Conservation (phyloP, 2,113 vertebrate species). For the Ammodramus savannarum region DNA sequence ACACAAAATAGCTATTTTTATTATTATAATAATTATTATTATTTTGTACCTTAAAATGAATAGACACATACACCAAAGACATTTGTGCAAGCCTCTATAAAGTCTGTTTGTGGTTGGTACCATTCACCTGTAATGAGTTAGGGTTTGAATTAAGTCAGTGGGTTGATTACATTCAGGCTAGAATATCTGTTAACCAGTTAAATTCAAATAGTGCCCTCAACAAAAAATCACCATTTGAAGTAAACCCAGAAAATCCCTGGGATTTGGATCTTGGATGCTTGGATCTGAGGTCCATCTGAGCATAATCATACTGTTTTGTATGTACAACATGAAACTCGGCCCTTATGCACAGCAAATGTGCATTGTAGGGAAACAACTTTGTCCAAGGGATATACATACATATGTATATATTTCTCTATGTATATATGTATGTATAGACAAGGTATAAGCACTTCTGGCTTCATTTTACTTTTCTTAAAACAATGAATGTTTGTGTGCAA, state of each 20-base stretch:
- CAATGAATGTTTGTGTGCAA: slow-evolving; percentile 80
- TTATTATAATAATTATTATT: slow-evolving; percentile 81
- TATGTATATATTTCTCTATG: slow-evolving; percentile 60
- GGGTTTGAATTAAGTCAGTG: slow-evolving; percentile 60
- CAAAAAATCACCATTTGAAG: slow-evolving; percentile 1
- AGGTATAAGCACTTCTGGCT: slow-evolving; percentile 80
- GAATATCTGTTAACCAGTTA: slow-evolving; percentile 51
- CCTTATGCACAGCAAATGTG: slow-evolving; percentile 68
- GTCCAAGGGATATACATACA: slow-evolving; percentile 60
- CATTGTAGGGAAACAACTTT: slow-evolving; percentile 57
- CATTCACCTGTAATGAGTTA: slow-evolving; percentile 68
- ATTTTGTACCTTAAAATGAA: slow-evolving; percentile 82
- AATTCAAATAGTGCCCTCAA: slow-evolving; percentile 34
- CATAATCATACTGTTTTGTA: slow-evolving; percentile 26
- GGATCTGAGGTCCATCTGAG: background rate
- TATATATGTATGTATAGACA: slow-evolving; percentile 68
- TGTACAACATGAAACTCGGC: slow-evolving; percentile 47
- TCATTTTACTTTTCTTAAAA: slow-evolving; percentile 74
- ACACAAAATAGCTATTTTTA: slow-evolving; percentile 87
- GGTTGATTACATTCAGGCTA: slow-evolving; percentile 60
- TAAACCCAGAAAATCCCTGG: background rate
- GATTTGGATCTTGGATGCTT: background rate
- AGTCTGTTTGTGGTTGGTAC: slow-evolving; percentile 76
- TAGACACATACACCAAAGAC: slow-evolving; percentile 92
- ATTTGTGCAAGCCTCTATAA: slow-evolving; percentile 79